Base-by-base conservation (phyloP, 2,888 invertebrate genomes). In the Hemistola chrysoprasaria region DNA sequence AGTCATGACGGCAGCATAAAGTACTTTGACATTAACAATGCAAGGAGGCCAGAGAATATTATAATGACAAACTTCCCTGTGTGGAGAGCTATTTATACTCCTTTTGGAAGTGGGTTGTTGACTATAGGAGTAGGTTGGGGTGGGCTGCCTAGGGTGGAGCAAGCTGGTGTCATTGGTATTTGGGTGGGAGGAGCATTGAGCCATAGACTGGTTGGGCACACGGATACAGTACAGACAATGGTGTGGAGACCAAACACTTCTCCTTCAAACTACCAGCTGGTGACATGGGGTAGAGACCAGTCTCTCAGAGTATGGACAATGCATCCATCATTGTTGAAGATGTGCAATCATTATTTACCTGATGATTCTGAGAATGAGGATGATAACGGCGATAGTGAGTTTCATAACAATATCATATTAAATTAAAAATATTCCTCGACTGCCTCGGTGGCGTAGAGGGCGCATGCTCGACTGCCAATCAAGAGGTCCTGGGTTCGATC, bases 1-100 rank as follows among this genome's bases (percentile, higher is more conserved):
- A 97, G 98, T 84, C 97, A 98, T 83, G 98, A 98, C 82, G 95
- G 96, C 39, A 96, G 97, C 31, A 97, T 98, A 1, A 98, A 98
- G 86, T 96, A 97, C 78, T 98, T 97, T 86, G 97, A 98, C 75
- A 94, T 95, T 1, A 94, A 93, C 50, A 96, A 95, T 90, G 95
- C 96, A 3, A 90, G 95, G 53, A 92, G 95, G 56, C 93, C 96
- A 1, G 97, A 97, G 69, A 95, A 93, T 78, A 92, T 95, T 42
- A 92, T 98, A 41, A 95, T 94, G 56, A 95, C 97, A 0, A 93
- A 94, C 53, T 94, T 93, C 26, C 97, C 97, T 0, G 96, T 98
- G 0, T 98, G 98, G 98, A 92, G 97, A 63, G 98, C 98, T 1
- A 92, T 96, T 71, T 97, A 95, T 66, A 96, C 97, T 35, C 98